Evolutionary conservation across 2,888 invertebrate genomes (phyloP).

Genomic region (Tromatobia lineatoria): DNA sequence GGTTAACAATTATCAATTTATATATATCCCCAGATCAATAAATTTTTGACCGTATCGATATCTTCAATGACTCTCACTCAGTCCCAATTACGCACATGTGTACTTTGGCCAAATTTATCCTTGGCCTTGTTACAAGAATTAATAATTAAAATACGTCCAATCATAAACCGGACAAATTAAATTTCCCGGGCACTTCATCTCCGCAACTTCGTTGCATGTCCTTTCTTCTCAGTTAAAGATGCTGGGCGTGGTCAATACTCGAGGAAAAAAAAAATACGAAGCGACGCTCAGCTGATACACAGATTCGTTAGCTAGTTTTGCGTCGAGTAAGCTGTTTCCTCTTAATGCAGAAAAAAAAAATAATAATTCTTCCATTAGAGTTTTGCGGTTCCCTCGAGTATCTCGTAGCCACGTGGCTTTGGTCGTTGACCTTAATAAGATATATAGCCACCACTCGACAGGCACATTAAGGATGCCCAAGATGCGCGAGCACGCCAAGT

Average conservation of each 20-base stretch:
- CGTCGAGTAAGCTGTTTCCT: neutral
- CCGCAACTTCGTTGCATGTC: neutral
- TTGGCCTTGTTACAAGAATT: neutral
- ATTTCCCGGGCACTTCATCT: neutral
- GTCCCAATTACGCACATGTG: neutral
- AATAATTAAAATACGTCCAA: neutral
- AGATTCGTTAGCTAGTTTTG: neutral
- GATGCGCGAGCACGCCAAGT: conserved; percentile 51
- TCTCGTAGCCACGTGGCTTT: conserved; percentile 55
- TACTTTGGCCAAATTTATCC: neutral
- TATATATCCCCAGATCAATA: neutral
- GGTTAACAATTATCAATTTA: too few species aligned
- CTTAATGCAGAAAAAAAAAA: neutral
- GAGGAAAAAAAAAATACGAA: conserved; percentile 10
- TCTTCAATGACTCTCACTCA: neutral
- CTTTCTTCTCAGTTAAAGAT: neutral
- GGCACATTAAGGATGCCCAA: conserved; percentile 31
- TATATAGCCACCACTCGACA: conserved; percentile 41
- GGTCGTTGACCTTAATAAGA: conserved; percentile 66
- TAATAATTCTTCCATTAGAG: conserved; percentile 2
- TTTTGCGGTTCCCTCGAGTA: conserved; percentile 11
- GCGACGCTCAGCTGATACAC: neutral
- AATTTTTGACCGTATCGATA: neutral
- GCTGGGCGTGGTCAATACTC: conserved; percentile 13
- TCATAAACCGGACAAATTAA: neutral